Base-by-base conservation (phyloP, 2,797 vertebrate genomes). In the Aselliscus stoliczkanus region DNA sequence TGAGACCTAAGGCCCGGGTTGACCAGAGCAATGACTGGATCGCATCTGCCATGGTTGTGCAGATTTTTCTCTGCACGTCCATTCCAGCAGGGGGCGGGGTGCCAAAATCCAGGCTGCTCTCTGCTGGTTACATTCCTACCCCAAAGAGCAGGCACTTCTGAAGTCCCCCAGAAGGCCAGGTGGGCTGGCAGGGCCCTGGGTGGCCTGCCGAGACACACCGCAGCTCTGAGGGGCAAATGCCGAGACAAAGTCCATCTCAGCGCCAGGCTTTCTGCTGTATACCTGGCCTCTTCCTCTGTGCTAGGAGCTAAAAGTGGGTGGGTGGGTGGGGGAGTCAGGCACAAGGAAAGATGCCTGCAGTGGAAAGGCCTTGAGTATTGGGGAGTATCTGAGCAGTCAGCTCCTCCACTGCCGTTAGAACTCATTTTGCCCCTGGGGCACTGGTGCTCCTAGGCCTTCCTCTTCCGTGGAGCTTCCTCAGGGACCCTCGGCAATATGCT, bases 81-180 rank as follows among this genome's bases (percentile, higher is more conserved):
- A 31, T 3, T 37, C 47, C 31, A 14, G 47, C 54, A 34, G 10
- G 6, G n/a, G n/a, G 3, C 0, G 3, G 17, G 4, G 0, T 73
- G 65, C 29, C n/a, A 56, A 86, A 67, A 69, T 56, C 47, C 44
- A 65, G 1, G 15, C 29, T 93, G 42, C 44, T 89, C 56, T 70
- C 56, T 70, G 37, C 67, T 67, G 64, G 69, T 37, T 76, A 12
- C 21, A 18, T 31, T 31, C 69, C 54, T 72, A 13, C 42, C 25
- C 21, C 52, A 39, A 69, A 62, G 13, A 75, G 75, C 80, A 79
- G 75, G 27, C 10, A 15, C 13, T 4, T 56, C 52, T n/a, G 72
- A 88, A 34, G 44, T 20, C 84, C 50, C 52, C n/a, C n/a, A 34
- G 13, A 76, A 47, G 23, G 29, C 50, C 18, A 1, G 6, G 2